phyloP scores from a whole-genome alignment of 2,113 vertebrate species.

The Zosterops borbonicus region DNA sequence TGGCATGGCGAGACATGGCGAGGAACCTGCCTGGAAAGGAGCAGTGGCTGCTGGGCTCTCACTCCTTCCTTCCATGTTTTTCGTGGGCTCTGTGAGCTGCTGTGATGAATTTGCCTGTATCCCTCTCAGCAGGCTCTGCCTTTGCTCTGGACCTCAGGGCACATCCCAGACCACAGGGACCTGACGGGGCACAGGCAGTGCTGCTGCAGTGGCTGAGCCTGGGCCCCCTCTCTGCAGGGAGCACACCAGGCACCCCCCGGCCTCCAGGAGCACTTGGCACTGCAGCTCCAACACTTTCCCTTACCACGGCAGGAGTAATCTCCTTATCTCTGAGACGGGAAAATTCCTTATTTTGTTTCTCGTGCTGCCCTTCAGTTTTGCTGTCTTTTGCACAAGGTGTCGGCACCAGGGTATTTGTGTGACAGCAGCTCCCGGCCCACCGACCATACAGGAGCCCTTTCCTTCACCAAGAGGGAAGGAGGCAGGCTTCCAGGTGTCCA shows the following conservation, averaged over 20 bases:
- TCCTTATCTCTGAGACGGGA: neutral
- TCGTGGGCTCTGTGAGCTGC: neutral
- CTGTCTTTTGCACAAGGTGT: neutral
- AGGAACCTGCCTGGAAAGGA: neutral
- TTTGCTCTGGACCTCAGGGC: neutral
- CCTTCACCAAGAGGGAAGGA: neutral
- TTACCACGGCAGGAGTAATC: neutral
- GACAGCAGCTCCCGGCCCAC: neutral
- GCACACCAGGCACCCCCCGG: neutral
- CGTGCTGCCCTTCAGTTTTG: neutral
- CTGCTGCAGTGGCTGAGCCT: neutral
- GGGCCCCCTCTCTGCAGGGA: neutral
- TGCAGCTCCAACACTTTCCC: neutral
- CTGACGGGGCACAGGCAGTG: rapidly evolving
- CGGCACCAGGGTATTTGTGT: neutral
- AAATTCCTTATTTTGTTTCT: neutral
- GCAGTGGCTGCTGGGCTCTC: neutral
- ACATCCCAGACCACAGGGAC: neutral
- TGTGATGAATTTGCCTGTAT: rapidly evolving
- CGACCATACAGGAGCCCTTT: neutral
- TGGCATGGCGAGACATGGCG: rapidly evolving
- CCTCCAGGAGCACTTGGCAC: neutral
- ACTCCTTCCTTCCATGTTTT: neutral
- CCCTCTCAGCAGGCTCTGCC: neutral
- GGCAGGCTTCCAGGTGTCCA: neutral